phyloP scores from a whole-genome alignment of 2,888 invertebrate species.

The Spisula subtruncata region DNA sequence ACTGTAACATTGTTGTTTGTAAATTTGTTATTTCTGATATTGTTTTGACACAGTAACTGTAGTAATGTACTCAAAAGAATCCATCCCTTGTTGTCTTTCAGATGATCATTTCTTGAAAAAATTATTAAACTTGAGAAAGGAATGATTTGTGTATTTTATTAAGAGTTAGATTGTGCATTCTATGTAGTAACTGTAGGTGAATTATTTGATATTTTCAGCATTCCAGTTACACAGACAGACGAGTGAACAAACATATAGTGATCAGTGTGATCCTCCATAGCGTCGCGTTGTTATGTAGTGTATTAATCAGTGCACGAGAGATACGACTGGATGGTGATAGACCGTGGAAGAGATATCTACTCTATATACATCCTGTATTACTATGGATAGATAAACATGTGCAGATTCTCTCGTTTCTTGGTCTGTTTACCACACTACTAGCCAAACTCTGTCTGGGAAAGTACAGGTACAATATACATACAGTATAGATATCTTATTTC shows the following conservation, averaged over 20 bases:
- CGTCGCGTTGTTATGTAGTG: constrained; percentile 43
- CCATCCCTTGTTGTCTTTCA: too few relatives aligned
- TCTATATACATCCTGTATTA: constrained; percentile 50
- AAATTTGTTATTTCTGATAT: too few relatives aligned
- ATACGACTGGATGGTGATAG: constrained; percentile 31
- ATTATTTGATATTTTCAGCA: constrained; percentile 37
- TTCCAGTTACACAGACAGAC: constrained; percentile 42
- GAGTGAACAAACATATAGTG: constrained; percentile 1
- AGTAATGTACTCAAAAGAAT: too few relatives aligned
- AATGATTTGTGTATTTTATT: too few relatives aligned
- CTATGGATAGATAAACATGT: constrained; percentile 43
- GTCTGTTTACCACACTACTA: constrained; percentile 58
- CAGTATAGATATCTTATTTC: too few relatives aligned
- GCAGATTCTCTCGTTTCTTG: constrained; percentile 45
- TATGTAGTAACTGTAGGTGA: not conserved
- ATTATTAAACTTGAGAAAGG: too few relatives aligned
- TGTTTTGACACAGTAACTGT: too few relatives aligned
- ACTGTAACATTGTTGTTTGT: too few relatives aligned
- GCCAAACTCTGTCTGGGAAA: constrained; percentile 71
- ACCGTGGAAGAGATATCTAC: constrained; percentile 38
- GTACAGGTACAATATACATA: constrained; percentile 63
- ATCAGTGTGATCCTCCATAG: constrained; percentile 38
- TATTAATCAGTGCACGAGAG: constrained; percentile 30
- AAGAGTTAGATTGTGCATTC: not conserved
- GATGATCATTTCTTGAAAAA: too few relatives aligned